Evolutionary conservation across 1,140 invertebrate species (phyloP).

Genomic region (Rhysida immarginata): DNA sequence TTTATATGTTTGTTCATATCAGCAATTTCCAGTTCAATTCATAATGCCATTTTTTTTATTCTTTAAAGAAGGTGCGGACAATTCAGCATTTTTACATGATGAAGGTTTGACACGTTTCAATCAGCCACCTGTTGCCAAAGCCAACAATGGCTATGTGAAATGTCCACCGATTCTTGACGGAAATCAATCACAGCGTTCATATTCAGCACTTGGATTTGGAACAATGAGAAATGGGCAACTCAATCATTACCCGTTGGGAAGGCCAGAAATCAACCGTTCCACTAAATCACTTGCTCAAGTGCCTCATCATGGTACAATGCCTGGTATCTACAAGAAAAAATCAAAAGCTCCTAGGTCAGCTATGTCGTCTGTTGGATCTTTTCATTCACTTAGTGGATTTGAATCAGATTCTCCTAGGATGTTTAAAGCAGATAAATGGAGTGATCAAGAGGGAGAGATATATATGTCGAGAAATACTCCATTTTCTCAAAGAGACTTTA

Average conservation of each 20-base stretch:
- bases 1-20: too few relatives aligned
- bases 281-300: neutral
- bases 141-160: neutral
- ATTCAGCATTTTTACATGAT: constrained; percentile 10
- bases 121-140: neutral
- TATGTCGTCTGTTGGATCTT: neutral
- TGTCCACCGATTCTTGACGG: neutral
- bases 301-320: neutral
- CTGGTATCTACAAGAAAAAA: constrained; percentile 6
- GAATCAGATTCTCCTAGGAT: neutral
- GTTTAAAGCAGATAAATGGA: constrained; percentile 6
- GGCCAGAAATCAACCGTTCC: constrained; percentile 3
- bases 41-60: neutral
- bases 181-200: neutral
- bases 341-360: neutral
- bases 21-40: too few relatives aligned
- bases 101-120: constrained; percentile 14
- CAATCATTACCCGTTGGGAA: constrained; percentile 7
- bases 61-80: constrained; percentile 8
- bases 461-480: neutral
- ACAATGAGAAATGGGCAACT: neutral
- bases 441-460: neutral
- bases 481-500: too few relatives aligned
- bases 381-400: neutral
- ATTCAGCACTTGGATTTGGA: neutral